Base-by-base conservation (phyloP, 1,140 invertebrate species). In the Psix sp. region DNA sequence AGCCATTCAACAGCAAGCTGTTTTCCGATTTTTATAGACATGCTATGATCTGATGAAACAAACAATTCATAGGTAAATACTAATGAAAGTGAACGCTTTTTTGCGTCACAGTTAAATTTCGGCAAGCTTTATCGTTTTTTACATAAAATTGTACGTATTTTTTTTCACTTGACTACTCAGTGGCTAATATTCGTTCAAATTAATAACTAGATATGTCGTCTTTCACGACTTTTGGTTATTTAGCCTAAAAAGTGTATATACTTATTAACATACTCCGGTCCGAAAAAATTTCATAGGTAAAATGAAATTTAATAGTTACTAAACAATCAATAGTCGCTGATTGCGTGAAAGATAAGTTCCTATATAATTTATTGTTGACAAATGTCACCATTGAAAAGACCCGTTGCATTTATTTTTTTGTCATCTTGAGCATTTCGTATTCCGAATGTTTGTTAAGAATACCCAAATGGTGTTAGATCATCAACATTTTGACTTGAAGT, bases 251-350 rank as follows among this genome's bases (percentile, higher is more conserved):
- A n/a, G n/a, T n/a, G n/a, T n/a, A n/a, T n/a, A n/a, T n/a, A n/a
- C n/a, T n/a, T n/a, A n/a, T n/a, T n/a, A n/a, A n/a, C n/a, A n/a
- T n/a, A n/a, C n/a, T n/a, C n/a, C n/a, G n/a, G n/a, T n/a, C n/a
- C n/a, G n/a, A n/a, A n/a, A n/a, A n/a, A n/a, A n/a, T n/a, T n/a
- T n/a, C n/a, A n/a, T 29, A 10, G 1, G 10, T 5, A 35, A 35
- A 35, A 11, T 39, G 1, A 6, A 3, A n/a, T 39, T 16, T 5
- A 16, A 6, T 0, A 17, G 35, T 62, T 62, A 40, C 45, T 40
- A 51, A 62, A 49, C 10, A 45, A 62, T 49, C 36, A 38, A 62
- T 51, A 42, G 57, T 43, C 38, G 46, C 29, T 42, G 45, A 42
- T 16, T 43, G 38, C 18, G 15, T 11, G 21, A 17, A 43, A 15